Evolutionary conservation across 2,888 invertebrate species (phyloP), one percentile per base, ranked within the genome.

Genomic region (Drosophila rubida): DNA sequence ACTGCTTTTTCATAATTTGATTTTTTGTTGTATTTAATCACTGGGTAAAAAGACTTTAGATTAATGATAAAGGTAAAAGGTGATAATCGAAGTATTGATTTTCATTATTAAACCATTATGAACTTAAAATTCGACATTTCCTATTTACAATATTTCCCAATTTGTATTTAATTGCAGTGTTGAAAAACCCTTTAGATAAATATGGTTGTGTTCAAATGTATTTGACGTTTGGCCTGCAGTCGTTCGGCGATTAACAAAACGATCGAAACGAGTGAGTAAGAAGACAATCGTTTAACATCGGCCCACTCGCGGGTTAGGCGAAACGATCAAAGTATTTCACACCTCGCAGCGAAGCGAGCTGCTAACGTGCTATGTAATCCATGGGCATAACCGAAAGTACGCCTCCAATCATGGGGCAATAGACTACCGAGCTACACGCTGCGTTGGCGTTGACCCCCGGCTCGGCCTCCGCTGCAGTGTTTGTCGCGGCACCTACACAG

Each of bases 311-410:
- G 11, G 48, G 22, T 23, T 44, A 23, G 16, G 19, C 8, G 23
- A 53, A 61, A 85, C 74, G 88, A 82, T 82, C 88, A 82, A 88
- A 86, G 80, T 69, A 66, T 79, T 86, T 86, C 71, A 76, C 87
- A 88, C 80, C 68, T 70, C 9, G 57, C 35, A 61, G 83, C 88
- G 88, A 68, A 55, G 32, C 30, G 9, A 54, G 32, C 14, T 45
- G 70, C 64, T 87, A 87, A 82, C 73, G 14, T 39, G 60, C 50
- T 55, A 13, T 37, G 23, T 58, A 75, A 66, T 55, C 55, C 53
- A 8, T 11, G 22, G 35, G 39, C 32, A 49, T 4, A 35, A 30
- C 53, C 49, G 41, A 58, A 59, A 72, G 51, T 68, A 78, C 75
- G 79, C 75, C 79, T 70, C 63, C 67, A 69, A 66, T 73, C 65